A percentile compares a stretch with the other conserved stretches of the same genome.
Conservation (phyloP, 1,140 invertebrate species). For the Brachystomella parvula region DNA sequence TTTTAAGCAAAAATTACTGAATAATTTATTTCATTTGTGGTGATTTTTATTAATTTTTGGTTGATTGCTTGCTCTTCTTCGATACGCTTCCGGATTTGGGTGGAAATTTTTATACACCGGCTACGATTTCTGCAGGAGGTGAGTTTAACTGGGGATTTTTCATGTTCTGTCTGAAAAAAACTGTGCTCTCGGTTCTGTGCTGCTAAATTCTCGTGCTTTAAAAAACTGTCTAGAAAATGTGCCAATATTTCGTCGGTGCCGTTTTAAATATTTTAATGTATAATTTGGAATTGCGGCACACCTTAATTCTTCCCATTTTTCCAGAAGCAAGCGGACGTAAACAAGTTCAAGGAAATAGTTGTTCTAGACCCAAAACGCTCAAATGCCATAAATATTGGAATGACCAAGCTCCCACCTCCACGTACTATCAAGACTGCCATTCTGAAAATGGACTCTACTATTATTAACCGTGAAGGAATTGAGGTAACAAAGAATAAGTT, state of each 20-base stretch:
- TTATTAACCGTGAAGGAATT: slow-evolving; percentile 96
- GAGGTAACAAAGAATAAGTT: slow-evolving; percentile 53
- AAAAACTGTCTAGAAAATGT: not conserved
- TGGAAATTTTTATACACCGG: not conserved
- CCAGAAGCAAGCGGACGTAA: slow-evolving; percentile 61
- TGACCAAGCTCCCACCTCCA: slow-evolving; percentile 95
- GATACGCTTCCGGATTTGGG: slow-evolving; percentile 4
- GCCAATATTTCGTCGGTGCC: not conserved
- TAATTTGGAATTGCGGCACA: too few relatives aligned
- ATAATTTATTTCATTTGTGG: too few relatives aligned
- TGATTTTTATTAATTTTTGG: slow-evolving; percentile 5
- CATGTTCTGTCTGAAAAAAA: too few relatives aligned
- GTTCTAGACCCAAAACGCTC: slow-evolving; percentile 95
- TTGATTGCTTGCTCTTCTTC: slow-evolving; percentile 3
- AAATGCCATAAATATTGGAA: slow-evolving; percentile 99
- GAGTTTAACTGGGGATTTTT: slow-evolving; percentile 8
- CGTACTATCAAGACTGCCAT: slow-evolving; percentile 97
- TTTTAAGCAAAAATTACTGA: too few relatives aligned
- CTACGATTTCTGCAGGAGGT: slow-evolving; percentile 3
- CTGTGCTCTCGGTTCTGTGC: too few relatives aligned
- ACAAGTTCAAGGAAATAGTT: slow-evolving; percentile 90
- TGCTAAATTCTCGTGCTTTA: not conserved
- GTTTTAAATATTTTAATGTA: not conserved
- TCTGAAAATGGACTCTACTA: slow-evolving; percentile 96
- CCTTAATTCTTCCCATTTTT: too few relatives aligned